phyloP scores from a whole-genome alignment of 2,797 vertebrate genomes.

The Taenioides sp. region DNA sequence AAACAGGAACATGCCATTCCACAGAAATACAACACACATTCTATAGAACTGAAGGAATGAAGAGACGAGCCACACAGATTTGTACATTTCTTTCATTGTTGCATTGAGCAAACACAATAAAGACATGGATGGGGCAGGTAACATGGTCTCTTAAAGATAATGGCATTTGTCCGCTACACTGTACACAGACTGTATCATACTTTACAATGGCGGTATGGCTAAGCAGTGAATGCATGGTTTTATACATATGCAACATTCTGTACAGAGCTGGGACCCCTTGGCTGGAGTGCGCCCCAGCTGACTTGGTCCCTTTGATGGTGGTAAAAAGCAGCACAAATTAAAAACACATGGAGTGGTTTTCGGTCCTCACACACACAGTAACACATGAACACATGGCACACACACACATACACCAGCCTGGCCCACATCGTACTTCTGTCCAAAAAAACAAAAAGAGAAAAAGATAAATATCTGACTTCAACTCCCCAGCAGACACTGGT shows the following conservation, averaged over 20 bases:
- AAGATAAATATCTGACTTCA: constrained; percentile 82
- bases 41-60: constrained; percentile 42
- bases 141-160: constrained; percentile 64
- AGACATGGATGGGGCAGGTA: constrained; percentile 56
- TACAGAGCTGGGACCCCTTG: constrained; percentile 70
- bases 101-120: constrained; percentile 85
- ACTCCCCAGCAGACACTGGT: constrained; percentile 80
- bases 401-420: constrained; percentile 35
- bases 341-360: constrained; percentile 73
- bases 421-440: constrained; percentile 59
- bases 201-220: constrained; percentile 70
- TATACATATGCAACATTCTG: constrained; percentile 63
- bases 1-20: neutral
- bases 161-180: constrained; percentile 73
- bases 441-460: constrained; percentile 46
- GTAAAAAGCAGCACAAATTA: constrained; percentile 73
- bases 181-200: constrained; percentile 67
- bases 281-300: constrained; percentile 72
- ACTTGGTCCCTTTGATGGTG: constrained; percentile 82
- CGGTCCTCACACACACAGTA: constrained; percentile 56
- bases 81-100: constrained; percentile 77
- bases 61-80: constrained; percentile 56
- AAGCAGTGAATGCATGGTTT: constrained; percentile 68
- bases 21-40: neutral
- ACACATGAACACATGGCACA: constrained; percentile 44